Base-by-base conservation (phyloP, 2,888 invertebrate species). In the Protonemura montana region DNA sequence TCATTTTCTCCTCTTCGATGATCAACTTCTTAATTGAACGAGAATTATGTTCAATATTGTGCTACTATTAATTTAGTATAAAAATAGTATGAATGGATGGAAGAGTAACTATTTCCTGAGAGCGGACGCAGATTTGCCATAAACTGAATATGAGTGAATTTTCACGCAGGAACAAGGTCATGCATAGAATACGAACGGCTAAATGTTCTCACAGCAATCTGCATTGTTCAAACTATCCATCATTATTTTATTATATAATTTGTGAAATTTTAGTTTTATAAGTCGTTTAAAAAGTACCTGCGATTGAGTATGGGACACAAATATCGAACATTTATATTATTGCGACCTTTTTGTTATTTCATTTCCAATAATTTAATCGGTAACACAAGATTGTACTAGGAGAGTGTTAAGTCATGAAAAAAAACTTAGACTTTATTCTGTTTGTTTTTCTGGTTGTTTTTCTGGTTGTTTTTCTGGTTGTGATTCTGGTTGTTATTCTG, bases 111-210 rank as follows among this genome's bases (percentile, higher is more conserved):
- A 59, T 59, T 59, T 59, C 59, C 59, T 59, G 59, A 21, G 59
- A 59, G 16, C 59, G 59, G 59, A 59, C 59, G 59, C 21, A 21
- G 59, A 59, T 59, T 59, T 59, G 59, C 59, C 59, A 59, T 21
- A 59, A 59, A 21, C 59, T 59, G 59, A 10, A 59, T 10, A 59
- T 10, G 59, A 59, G 59, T 59, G 59, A 59, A 78, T 78, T 27
- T 78, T 78, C 78, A 26, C 78, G 26, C 10, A 78, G 78, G 78
- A 78, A 78, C 78, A 78, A 78, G 78, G 78, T 16, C 78, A 78
- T 16, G 27, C 10, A 78, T 2, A 25, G 26, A 78, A 59, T 59
- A 59, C 59, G 59, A 59, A 10, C 59, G 21, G 2, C 59, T 59
- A 59, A 59, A 59, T 59, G 2, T 59, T 59, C 59, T 59, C 59